These are phyloP conservation scores for Hoplias malabaricus DNA, from an alignment of 2,113 vertebrate genomes.

Conservation along the genomic window DNA sequence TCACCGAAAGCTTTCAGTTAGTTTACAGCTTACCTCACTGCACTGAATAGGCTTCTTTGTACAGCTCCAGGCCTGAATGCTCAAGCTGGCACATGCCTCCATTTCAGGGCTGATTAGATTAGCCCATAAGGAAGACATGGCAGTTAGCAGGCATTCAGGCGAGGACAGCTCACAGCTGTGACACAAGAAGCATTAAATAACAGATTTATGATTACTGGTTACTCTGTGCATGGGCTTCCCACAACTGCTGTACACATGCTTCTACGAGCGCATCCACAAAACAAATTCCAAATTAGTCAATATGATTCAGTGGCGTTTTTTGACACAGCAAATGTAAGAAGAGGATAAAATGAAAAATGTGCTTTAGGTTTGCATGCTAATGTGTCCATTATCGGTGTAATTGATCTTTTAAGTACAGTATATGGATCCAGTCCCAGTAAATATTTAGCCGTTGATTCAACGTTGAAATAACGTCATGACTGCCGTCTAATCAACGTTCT, in stretches of 20 bases:
- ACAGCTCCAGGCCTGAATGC: neutral
- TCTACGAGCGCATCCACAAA: neutral
- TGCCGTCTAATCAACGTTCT: too few relatives aligned
- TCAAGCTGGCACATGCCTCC: neutral
- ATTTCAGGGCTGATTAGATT: neutral
- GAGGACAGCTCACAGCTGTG: neutral
- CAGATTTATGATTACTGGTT: neutral
- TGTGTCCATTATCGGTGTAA: too few relatives aligned
- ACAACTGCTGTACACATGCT: neutral
- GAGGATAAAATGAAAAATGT: too few relatives aligned
- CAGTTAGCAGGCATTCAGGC: slow-evolving; percentile 1
- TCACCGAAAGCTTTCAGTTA: neutral
- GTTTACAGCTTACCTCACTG: neutral
- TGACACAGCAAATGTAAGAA: too few relatives aligned
- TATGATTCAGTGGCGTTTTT: too few relatives aligned
- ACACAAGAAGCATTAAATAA: neutral
- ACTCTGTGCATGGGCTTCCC: neutral
- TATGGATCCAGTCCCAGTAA: too few relatives aligned
- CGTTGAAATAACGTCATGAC: too few relatives aligned
- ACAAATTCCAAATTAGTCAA: too few relatives aligned
- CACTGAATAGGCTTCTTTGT: neutral
- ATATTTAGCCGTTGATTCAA: too few relatives aligned
- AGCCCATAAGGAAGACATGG: neutral
- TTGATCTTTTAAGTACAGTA: too few relatives aligned
- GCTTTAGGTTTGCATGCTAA: too few relatives aligned